These are phyloP conservation scores for Merluccius polli DNA, from an alignment of 2,797 vertebrate genomes.

Conservation along the genomic window DNA sequence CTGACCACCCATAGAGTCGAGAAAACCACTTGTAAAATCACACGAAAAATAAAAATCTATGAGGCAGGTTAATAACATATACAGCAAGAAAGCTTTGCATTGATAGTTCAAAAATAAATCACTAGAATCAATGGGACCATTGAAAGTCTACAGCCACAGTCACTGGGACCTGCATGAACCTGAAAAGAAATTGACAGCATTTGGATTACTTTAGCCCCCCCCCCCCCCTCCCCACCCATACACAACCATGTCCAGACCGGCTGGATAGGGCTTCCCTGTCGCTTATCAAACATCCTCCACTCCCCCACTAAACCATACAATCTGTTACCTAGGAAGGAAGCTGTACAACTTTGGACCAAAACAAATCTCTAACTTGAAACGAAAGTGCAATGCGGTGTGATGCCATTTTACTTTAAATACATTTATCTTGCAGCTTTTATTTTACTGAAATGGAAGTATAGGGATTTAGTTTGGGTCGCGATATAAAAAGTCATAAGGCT, in stretches of 20 bases:
- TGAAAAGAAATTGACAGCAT: slow-evolving; percentile 53
- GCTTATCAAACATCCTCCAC: slow-evolving; percentile 26
- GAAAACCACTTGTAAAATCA: not conserved
- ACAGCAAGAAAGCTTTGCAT: slow-evolving; percentile 9
- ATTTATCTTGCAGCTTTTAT: not conserved
- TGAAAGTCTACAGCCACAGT: slow-evolving; percentile 11
- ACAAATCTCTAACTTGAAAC: too few species aligned
- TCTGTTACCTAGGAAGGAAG: not conserved
- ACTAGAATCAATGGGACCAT: slow-evolving; percentile 25
- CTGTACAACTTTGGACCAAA: not conserved
- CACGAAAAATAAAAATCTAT: not conserved
- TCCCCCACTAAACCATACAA: not conserved
- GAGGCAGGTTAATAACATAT: slow-evolving; percentile 1
- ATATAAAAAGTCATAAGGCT: not conserved
- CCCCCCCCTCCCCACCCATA: not conserved
- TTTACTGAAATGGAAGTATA: not conserved
- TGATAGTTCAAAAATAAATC: not conserved
- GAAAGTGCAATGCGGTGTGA: not conserved
- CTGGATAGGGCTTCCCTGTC: slow-evolving; percentile 26
- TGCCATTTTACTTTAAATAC: not conserved
- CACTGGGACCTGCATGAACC: slow-evolving; percentile 20
- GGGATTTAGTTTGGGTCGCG: not conserved
- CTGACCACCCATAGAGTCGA: too few species aligned
- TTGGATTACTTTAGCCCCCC: slow-evolving; percentile 39
- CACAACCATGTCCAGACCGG: slow-evolving; percentile 32